Evolutionary conservation across 2,113 vertebrate genomes (phyloP), one percentile per base, ranked within the genome.

Genomic region (Blennius ocellaris): DNA sequence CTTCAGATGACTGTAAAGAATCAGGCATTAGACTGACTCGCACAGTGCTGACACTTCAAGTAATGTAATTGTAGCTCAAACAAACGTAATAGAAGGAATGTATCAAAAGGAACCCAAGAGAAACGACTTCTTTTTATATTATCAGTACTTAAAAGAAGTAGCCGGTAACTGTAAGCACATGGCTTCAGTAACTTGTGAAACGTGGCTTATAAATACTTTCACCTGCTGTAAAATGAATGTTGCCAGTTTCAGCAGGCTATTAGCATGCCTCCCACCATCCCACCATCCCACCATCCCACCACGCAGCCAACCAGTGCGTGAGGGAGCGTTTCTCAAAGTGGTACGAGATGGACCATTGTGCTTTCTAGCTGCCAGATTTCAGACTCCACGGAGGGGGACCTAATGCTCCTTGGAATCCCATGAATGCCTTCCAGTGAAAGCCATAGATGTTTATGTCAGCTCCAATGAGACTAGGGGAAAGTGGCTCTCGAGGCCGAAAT

Each of bases 341-440:
- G 61, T 79, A 68, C 80, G 74, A 76, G 77, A 74, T 14, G 52
- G 57, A 67, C 67, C 69, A 70, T 87, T 72, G 61, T 77, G 44
- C 55, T 60, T 72, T 40, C 30, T 52, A 55, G 50, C 59, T 53
- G 73, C 54, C 76, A 73, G 57, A 69, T 72, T 73, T 73, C 58
- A 52, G 77, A 44, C 80, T 83, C 69, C 9, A 14, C 66, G 47
- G 77, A 78, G 60, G 80, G 80, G 57, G 56, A 77, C 82, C 77
- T 90, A 92, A 91, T 90, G 84, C 89, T 70, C 68, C 77, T 83
- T 82, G 89, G 91, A 92, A 93, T 93, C 82, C 76, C 63, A 83
- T 84, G 83, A 92, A 92, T 91, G 90, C 76, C 59, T 76, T 61
- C 53, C 70, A 87, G 76, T 85, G 86, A 90, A 90, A 90, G 82